Evolutionary conservation across 2,888 invertebrate genomes (phyloP).

Genomic region (Chymomyza fuscimana): DNA sequence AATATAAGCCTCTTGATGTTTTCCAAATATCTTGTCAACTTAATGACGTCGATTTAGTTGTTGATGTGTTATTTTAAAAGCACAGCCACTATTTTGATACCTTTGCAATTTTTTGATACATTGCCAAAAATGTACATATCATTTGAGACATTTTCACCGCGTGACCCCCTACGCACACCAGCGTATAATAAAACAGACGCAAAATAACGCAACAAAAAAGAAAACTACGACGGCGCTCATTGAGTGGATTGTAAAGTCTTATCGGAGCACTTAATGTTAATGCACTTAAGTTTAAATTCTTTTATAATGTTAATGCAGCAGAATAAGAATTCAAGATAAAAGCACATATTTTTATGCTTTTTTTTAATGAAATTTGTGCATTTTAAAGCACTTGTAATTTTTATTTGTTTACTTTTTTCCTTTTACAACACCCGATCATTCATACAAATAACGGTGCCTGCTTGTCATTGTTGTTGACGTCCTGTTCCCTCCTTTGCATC

Average conservation of each 20-base stretch:
- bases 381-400: too few relatives aligned
- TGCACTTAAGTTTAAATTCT: too few relatives aligned
- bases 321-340: too few relatives aligned
- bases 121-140: slow-evolving; percentile 41
- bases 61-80: slow-evolving; percentile 45
- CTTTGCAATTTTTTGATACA: slow-evolving; percentile 35
- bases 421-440: too few relatives aligned
- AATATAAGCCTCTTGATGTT: slow-evolving; percentile 17
- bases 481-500: background rate
- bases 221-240: background rate
- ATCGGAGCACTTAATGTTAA: too few relatives aligned
- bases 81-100: background rate
- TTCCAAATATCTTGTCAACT: slow-evolving; percentile 38
- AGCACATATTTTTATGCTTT: too few relatives aligned
- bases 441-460: background rate
- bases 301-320: too few relatives aligned
- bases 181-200: background rate
- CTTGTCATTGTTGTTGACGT: background rate
- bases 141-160: slow-evolving; percentile 58
- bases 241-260: background rate
- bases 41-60: slow-evolving; percentile 57
- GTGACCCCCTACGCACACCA: slow-evolving; percentile 51
- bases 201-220: background rate
- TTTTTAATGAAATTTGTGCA: too few relatives aligned
- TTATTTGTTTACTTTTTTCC: too few relatives aligned